Evolutionary conservation across 2,113 vertebrate genomes (phyloP).

Genomic region (Rhynchomys soricoides): DNA sequence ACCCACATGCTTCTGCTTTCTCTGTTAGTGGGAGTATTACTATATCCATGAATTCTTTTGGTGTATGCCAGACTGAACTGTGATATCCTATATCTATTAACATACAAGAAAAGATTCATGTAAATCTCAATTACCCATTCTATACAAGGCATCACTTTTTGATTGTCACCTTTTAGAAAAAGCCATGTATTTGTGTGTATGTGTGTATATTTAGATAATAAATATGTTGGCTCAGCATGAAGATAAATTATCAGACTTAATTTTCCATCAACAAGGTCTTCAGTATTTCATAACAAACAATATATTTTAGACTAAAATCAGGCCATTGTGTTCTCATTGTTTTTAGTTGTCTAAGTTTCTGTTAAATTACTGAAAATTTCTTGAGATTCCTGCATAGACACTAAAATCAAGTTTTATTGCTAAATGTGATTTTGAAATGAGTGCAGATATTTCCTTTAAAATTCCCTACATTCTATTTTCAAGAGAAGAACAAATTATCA

Average conservation of each 20-base stretch:
- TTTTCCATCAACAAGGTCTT: background rate
- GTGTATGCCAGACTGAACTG: background rate
- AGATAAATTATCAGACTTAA: background rate
- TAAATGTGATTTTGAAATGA: conserved; percentile 7
- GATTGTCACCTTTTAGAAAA: background rate
- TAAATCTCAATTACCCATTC: background rate
- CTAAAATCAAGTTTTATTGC: background rate
- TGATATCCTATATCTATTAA: background rate
- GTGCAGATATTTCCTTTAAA: background rate
- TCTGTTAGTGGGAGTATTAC: background rate
- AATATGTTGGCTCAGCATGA: background rate
- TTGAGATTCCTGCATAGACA: background rate
- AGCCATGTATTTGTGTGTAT: background rate
- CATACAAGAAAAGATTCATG: background rate
- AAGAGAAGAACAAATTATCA: background rate
- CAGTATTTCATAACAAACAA: background rate
- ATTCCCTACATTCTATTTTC: background rate
- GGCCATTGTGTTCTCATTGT: background rate
- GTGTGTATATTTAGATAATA: background rate
- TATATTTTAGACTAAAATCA: background rate
- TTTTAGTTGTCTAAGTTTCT: background rate
- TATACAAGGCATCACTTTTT: background rate
- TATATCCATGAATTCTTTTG: background rate
- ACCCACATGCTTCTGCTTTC: background rate
- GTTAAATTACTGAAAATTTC: background rate